Base-by-base conservation (phyloP, 2,888 invertebrate species). In the Zeuzera pyrina region DNA sequence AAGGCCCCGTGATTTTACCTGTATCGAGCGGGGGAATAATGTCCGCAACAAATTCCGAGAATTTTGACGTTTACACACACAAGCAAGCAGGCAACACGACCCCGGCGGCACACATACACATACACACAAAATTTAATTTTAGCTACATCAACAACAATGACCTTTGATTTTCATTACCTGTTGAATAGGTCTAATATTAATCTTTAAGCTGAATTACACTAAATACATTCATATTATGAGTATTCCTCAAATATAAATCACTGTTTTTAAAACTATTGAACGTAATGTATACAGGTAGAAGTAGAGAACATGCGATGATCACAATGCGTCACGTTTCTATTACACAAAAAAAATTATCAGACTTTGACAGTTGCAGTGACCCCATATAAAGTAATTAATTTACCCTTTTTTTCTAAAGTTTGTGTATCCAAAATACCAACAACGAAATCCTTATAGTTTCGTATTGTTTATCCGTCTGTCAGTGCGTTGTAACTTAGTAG, bases 61-160 rank as follows among this genome's bases (percentile, higher is more conserved):
- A 79, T 55, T 74, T 57, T 61, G 66, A 68, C 69, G 57, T 68
- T 52, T 57, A 72, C 60, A 52, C 62, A 65, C 60, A 58, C 56
- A 37, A 42, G 35, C 37, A 50, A 38, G 41, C 24, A 30, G 34
- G 34, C 29, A 30, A 50, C 49, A 35, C 21, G 30, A 35, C 38
- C 35, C 47, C 39, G 39, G 47, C 49, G n/a, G n/a, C n/a, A n/a
- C 55, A 61, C 68, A 34, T 49, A 59, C 60, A 58, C 57, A 52
- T 24, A 38, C 39, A 41, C 33, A 44, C 11, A 45, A n/a, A 52
- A 44, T 57, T 61, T 73, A 73, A 71, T 66, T 70, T 66, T 73
- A 73, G 67, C 61, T 59, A 49, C 57, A 59, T 61, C 62, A 67
- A 66, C 60, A 65, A 57, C 55, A 59, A 51, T 57, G 53, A 57